Base-by-base conservation (phyloP, 1,140 invertebrate genomes). In the Mizuhopecten yessoensis region DNA sequence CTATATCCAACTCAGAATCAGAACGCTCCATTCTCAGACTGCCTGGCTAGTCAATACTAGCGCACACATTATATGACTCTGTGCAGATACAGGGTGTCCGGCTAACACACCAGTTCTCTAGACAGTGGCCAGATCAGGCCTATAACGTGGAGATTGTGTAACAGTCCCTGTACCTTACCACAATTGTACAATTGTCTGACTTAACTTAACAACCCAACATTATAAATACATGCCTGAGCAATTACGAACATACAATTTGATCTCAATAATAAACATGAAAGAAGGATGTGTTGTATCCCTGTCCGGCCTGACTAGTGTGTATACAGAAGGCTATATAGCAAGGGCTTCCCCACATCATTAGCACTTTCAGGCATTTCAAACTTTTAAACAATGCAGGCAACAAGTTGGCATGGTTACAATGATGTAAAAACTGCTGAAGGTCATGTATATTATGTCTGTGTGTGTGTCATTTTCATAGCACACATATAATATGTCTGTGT, bases 131-230 rank as follows among this genome's bases (percentile, higher is more conserved):
- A 75, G 20, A 75, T 29, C 57, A 5, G 57, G 57, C n/a, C 57
- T 75, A 75, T 9, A 75, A 75, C 0, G 23, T 75, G 57, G 5
- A 75, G 57, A 11, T n/a, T 57, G 7, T 57, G 45, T 57, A 57
- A 57, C 45, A 11, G 45, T 49, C 45, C 36, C 45, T 49, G 45
- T 49, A 49, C 45, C 11, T 2, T 17, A 45, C n/a, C 57, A 75
- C 57, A 75, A 75, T 75, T 75, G 57, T 75, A 75, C 57, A 75
- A 75, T 75, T 75, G 57, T 75, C 57, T 75, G n/a, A n/a, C 57
- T 75, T 57, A 15, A 57, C 45, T 23, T 75, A 29, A 75, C 57
- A 75, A n/a, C 23, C 57, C 23, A 29, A 29, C n/a, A 9, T 75
- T 75, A 75, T 75, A 75, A 75, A 75, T 75, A 75, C 57, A 75